Conservation (phyloP, 2,888 invertebrate species). For the Carcina quercana region DNA sequence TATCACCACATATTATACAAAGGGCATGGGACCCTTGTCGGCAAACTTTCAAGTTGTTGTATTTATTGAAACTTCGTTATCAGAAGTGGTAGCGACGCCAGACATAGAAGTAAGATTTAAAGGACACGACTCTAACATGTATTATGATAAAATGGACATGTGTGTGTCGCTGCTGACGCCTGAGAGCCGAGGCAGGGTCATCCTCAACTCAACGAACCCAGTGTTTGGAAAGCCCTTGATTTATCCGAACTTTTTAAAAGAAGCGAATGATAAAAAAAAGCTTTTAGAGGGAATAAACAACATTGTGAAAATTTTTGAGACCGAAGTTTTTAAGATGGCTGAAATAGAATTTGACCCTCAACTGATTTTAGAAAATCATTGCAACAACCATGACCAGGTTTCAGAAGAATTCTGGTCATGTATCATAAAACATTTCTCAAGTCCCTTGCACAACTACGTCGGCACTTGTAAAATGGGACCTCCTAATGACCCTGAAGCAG, state of each 20-base stretch:
- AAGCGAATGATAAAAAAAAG: slow-evolving; percentile 48
- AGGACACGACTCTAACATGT: slow-evolving; percentile 65
- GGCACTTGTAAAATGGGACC: slow-evolving; percentile 68
- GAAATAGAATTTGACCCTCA: slow-evolving; percentile 56
- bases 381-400: slow-evolving; percentile 51
- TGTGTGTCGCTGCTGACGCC: slow-evolving; percentile 60
- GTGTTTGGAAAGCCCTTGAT: slow-evolving; percentile 53
- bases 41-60: slow-evolving; percentile 64
- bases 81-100: slow-evolving; percentile 53
- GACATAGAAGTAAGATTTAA: slow-evolving; percentile 61
- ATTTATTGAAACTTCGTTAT: slow-evolving; percentile 50
- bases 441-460: slow-evolving; percentile 57
- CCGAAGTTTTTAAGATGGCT: slow-evolving; percentile 55
- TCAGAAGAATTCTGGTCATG: slow-evolving; percentile 61
- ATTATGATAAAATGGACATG: slow-evolving; percentile 58
- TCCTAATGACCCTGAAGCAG: slow-evolving; percentile 47
- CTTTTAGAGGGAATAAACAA: slow-evolving; percentile 58
- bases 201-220: slow-evolving; percentile 54
- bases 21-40: slow-evolving; percentile 55
- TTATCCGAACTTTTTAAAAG: slow-evolving; percentile 61
- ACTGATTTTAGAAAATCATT: slow-evolving; percentile 53
- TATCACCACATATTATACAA: slow-evolving; percentile 54
- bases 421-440: slow-evolving; percentile 63
- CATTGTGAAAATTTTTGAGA: slow-evolving; percentile 57
- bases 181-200: slow-evolving; percentile 55